These are phyloP conservation scores for Heliconius congener DNA, from an alignment of 1,140 invertebrate species.

Conservation along the genomic window DNA sequence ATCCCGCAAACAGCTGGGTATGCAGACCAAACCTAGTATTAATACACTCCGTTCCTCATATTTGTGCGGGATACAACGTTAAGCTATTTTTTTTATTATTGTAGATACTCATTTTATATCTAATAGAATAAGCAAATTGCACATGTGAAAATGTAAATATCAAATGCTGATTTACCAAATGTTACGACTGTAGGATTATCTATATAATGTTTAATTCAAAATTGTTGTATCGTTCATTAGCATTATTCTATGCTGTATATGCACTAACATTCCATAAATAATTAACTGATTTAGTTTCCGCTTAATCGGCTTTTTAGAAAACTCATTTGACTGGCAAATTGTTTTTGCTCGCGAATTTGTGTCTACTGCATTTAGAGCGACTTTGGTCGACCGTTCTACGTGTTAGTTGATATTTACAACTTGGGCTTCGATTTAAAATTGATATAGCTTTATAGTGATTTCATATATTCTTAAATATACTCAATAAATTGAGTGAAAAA, in stretches of 20 bases:
- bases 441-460: neutral
- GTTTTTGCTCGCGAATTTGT: slow-evolving; percentile 55
- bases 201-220: slow-evolving; percentile 39
- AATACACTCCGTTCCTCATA: too few species aligned
- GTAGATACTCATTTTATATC: neutral
- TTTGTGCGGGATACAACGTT: too few species aligned
- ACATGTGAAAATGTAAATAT: slow-evolving; percentile 19
- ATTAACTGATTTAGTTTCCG: slow-evolving; percentile 75
- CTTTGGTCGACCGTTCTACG: slow-evolving; percentile 5
- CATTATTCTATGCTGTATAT: slow-evolving; percentile 49
- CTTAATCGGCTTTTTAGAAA: slow-evolving; percentile 79
- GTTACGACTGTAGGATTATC: slow-evolving; percentile 17
- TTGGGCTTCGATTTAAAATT: neutral
- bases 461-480: too few species aligned
- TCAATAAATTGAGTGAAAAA: too few species aligned
- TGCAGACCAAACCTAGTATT: too few species aligned
- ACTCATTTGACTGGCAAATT: slow-evolving; percentile 77
- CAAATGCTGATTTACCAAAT: slow-evolving; percentile 35
- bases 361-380: slow-evolving; percentile 8
- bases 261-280: slow-evolving; percentile 61
- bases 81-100: neutral
- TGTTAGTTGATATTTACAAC: neutral
- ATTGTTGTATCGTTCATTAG: slow-evolving; percentile 44
- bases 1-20: too few species aligned
- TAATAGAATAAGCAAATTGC: neutral